Conservation (phyloP, 2,888 invertebrate genomes). For the Ypsolopha sequella region DNA sequence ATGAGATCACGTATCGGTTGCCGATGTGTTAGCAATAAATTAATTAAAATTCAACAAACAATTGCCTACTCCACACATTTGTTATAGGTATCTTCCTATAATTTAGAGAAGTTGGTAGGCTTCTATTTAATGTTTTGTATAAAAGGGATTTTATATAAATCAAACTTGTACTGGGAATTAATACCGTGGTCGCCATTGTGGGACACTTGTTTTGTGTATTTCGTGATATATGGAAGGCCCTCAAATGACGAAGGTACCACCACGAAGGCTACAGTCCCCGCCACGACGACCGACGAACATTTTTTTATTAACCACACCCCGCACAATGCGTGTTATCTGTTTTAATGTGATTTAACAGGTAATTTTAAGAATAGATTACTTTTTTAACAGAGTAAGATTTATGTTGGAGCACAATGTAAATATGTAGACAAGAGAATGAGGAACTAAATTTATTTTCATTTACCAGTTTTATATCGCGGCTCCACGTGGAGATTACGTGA, state of each 20-base stretch:
- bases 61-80: conserved; percentile 33
- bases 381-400: conserved; percentile 56
- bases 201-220: conserved; percentile 7
- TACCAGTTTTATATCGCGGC: conserved; percentile 65
- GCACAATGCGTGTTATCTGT: conserved; percentile 61
- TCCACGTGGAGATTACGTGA: conserved; percentile 70
- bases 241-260: conserved; percentile 52
- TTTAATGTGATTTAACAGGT: conserved; percentile 70
- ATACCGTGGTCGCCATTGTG: neutral
- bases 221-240: conserved; percentile 43
- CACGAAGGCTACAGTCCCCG: conserved; percentile 57
- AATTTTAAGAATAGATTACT: conserved; percentile 65
- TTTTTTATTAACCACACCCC: conserved; percentile 49
- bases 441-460: conserved; percentile 71
- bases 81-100: no score
- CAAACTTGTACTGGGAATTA: conserved; percentile 1
- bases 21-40: conserved; percentile 43
- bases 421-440: conserved; percentile 65
- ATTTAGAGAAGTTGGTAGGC: neutral
- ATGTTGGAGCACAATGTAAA: conserved; percentile 56
- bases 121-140: neutral
- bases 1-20: conserved; percentile 30
- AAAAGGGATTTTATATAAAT: neutral
- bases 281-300: conserved; percentile 52
- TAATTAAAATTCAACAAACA: conserved; percentile 49